Conservation (phyloP, 1,140 invertebrate species). For the Armadillidium nasatum region DNA sequence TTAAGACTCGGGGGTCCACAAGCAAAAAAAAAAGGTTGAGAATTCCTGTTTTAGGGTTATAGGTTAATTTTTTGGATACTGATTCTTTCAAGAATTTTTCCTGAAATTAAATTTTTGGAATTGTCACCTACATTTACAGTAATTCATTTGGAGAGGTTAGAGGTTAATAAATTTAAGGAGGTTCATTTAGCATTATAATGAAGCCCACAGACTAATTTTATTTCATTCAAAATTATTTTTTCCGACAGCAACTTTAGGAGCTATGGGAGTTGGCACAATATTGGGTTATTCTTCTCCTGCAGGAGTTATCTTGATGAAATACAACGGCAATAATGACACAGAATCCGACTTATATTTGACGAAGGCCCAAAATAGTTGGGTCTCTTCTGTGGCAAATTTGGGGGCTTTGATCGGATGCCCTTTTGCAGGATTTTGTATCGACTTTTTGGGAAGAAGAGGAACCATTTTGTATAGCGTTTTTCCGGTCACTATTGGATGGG, state of each 20-base stretch:
- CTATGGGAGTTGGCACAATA: constrained; percentile 25
- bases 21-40: too few species aligned
- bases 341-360: constrained; percentile 17
- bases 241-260: constrained; percentile 13
- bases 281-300: constrained; percentile 12
- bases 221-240: too few species aligned
- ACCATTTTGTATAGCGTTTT: constrained; percentile 65
- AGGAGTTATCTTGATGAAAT: not conserved
- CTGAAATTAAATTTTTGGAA: too few species aligned
- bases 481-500: constrained; percentile 71
- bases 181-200: too few species aligned
- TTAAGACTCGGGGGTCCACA: too few species aligned
- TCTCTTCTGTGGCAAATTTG: constrained; percentile 17
- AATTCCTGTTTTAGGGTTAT: too few species aligned
- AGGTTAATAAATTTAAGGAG: too few species aligned
- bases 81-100: too few species aligned
- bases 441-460: constrained; percentile 62
- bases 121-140: too few species aligned
- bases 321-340: constrained; percentile 11
- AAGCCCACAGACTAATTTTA: too few species aligned
- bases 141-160: too few species aligned
- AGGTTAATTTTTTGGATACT: too few species aligned
- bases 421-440: constrained; percentile 59
- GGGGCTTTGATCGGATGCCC: constrained; percentile 46
- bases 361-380: constrained; percentile 17